phyloP scores from a whole-genome alignment of 2,888 invertebrate genomes.

The Rhorus exstirpatorius region DNA sequence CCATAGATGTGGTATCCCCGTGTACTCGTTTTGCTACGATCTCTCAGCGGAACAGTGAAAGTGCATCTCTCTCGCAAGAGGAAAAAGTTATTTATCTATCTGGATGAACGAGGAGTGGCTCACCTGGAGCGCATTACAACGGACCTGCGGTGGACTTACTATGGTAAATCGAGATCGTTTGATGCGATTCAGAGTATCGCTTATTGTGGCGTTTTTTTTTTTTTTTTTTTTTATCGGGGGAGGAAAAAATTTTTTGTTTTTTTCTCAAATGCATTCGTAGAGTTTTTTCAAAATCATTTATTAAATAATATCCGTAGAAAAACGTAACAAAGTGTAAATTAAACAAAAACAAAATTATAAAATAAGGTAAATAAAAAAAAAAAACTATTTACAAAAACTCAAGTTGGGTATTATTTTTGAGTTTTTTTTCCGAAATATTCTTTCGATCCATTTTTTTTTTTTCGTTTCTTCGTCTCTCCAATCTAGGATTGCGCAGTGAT shows the following conservation, averaged over 20 bases:
- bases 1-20: background rate
- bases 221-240: too few species aligned
- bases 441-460: too few species aligned
- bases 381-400: conserved; percentile 47
- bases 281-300: conserved; percentile 49
- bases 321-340: conserved; percentile 42
- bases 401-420: background rate
- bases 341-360: conserved; percentile 37
- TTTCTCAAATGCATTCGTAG: background rate
- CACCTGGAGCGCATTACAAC: too few species aligned
- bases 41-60: conserved; percentile 83
- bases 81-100: conserved; percentile 82
- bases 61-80: conserved; percentile 78
- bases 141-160: too few species aligned
- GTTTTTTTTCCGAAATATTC: too few species aligned
- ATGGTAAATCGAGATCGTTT: background rate
- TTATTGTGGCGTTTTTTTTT: too few species aligned
- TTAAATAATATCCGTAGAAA: conserved; percentile 55
- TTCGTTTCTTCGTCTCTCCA: background rate
- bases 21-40: conserved; percentile 64
- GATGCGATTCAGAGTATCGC: too few species aligned
- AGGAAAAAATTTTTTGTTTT: too few species aligned
- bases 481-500: too few species aligned
- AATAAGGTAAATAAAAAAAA: background rate
- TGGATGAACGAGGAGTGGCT: conserved; percentile 72